Evolutionary conservation across 2,797 vertebrate genomes (phyloP).

Genomic region (Xiphophorus birchmanni): DNA sequence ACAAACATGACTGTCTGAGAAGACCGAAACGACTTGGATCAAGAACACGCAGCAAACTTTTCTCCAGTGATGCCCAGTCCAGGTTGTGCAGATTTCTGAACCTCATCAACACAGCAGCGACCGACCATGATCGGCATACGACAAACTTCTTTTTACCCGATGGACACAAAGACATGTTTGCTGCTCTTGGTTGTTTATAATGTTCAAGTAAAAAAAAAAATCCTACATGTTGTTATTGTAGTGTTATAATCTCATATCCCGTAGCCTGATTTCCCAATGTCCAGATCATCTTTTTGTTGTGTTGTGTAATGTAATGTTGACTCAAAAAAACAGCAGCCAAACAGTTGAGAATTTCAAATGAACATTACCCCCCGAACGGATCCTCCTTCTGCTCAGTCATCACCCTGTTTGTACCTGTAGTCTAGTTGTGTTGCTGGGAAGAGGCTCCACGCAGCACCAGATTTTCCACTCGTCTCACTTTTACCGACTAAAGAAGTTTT

Average conservation of each 20-base stretch:
- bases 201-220: conserved; percentile 21
- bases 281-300: conserved; percentile 19
- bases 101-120: conserved; percentile 11
- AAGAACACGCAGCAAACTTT: conserved; percentile 23
- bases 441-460: conserved; percentile 19
- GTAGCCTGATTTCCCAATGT: conserved; percentile 36
- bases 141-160: conserved; percentile 4
- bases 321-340: conserved; percentile 22
- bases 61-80: conserved; percentile 13
- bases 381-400: conserved; percentile 9
- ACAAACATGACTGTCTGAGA: conserved; percentile 13
- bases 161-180: conserved; percentile 41
- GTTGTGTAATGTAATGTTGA: conserved; percentile 11
- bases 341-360: conserved; percentile 6
- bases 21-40: conserved; percentile 30
- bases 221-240: conserved; percentile 41
- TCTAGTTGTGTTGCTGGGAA: conserved; percentile 43
- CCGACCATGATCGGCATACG: conserved; percentile 20
- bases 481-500: conserved; percentile 34
- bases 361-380: background rate
- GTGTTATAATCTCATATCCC: conserved; percentile 42
- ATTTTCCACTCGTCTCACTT: conserved; percentile 22
- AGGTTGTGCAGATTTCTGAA: conserved; percentile 48
- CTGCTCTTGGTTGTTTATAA: conserved; percentile 54
- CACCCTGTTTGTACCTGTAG: conserved; percentile 24